Percentiles rank a stretch among this genome's conserved stretches.
Evolutionary conservation across 1,140 invertebrate species (phyloP).

Genomic region (Drosophila sturtevanti): DNA sequence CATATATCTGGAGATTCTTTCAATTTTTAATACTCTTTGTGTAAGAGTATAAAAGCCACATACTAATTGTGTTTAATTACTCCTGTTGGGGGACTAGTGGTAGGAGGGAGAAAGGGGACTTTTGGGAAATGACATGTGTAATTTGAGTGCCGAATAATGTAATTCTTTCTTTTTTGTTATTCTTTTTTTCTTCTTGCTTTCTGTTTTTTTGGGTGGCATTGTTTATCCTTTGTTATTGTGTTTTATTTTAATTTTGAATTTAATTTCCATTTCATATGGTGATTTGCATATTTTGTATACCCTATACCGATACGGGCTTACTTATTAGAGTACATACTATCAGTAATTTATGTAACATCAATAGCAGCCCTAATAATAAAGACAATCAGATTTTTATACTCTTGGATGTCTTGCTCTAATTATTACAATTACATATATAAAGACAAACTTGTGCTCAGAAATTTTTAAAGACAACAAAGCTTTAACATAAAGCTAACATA

Average conservation of each 20-base stretch:
- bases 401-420: no score
- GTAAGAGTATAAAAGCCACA: constrained; percentile 29
- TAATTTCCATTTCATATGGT: constrained; percentile 64
- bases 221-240: constrained; percentile 20
- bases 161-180: constrained; percentile 1
- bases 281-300: constrained; percentile 48
- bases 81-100: constrained; percentile 12
- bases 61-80: constrained; percentile 70
- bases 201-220: neutral
- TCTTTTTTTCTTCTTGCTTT: neutral
- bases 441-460: no score
- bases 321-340: no score
- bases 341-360: no score
- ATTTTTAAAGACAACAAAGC: no score
- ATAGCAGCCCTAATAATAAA: no score
- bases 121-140: constrained; percentile 68
- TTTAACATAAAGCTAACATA: no score
- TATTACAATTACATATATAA: no score
- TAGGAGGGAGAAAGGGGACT: constrained; percentile 11
- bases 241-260: constrained; percentile 33
- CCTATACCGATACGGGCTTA: neutral
- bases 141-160: constrained; percentile 61
- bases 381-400: no score
- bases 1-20: no score
- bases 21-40: neutral